Percentiles rank a stretch among this genome's conserved stretches.
Conservation (phyloP, 2,797 vertebrate species). For the Aulostomus chinensis region DNA sequence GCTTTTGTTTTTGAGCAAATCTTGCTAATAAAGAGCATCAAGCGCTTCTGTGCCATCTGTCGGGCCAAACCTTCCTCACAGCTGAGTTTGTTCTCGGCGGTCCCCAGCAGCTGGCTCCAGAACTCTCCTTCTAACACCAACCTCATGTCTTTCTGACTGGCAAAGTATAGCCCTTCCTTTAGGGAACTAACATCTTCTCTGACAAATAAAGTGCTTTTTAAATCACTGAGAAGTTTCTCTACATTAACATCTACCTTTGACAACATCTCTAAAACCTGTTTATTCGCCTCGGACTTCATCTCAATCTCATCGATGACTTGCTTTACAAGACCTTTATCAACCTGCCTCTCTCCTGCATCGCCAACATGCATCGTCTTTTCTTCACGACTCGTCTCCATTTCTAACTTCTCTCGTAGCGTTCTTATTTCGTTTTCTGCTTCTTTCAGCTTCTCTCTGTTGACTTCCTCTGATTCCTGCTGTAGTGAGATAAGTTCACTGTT, state of each 20-base stretch:
- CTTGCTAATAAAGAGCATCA: slow-evolving; percentile 57
- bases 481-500: slow-evolving; percentile 62
- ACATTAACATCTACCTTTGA: slow-evolving; percentile 62
- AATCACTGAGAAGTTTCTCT: slow-evolving; percentile 54
- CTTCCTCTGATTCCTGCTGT: slow-evolving; percentile 60
- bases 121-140: slow-evolving; percentile 75
- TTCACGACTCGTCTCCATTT: slow-evolving; percentile 26
- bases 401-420: slow-evolving; percentile 58
- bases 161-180: slow-evolving; percentile 39
- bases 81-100: slow-evolving; percentile 21
- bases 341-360: slow-evolving; percentile 51
- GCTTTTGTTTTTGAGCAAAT: slow-evolving; percentile 36
- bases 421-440: slow-evolving; percentile 65
- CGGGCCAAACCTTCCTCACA: slow-evolving; percentile 50
- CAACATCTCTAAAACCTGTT: slow-evolving; percentile 73
- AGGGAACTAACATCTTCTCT: slow-evolving; percentile 25
- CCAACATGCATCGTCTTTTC: slow-evolving; percentile 36
- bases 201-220: slow-evolving; percentile 67
- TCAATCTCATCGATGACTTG: slow-evolving; percentile 75
- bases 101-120: slow-evolving; percentile 69
- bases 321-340: slow-evolving; percentile 59
- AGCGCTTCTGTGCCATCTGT: slow-evolving; percentile 65
- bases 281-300: slow-evolving; percentile 72
- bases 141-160: slow-evolving; percentile 46
- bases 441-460: slow-evolving; percentile 50